Base-by-base conservation (phyloP, 2,797 vertebrate genomes). In the Onychomys torridus region DNA sequence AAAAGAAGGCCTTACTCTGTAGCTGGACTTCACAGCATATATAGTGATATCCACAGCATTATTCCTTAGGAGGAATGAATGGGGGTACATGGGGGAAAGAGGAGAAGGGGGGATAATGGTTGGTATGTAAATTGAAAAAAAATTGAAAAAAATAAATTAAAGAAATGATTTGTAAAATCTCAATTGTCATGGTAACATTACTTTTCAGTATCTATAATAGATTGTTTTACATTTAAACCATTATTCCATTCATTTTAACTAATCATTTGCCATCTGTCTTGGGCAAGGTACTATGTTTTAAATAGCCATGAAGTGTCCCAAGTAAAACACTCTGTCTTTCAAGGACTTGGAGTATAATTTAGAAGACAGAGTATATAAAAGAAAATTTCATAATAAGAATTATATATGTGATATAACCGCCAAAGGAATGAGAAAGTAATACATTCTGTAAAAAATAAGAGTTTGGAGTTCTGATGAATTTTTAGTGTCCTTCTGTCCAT, bases 401-500 rank as follows among this genome's bases (percentile, higher is more conserved):
- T 87, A 78, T 32, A 73, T 63, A 93, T 63, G 3, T 34, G 29
- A 94, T n/a, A n/a, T n/a, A n/a, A 89, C n/a, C 83, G 59, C 19
- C 67, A 83, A 86, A 37, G 23, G 2, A 73, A 37, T 59, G 8
- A 96, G 73, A 75, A 91, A 14, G 27, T 29, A 87, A 82, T 91
- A 79, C 79, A 93, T 86, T 92, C 16, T 86, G 13, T 23, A 91
- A 6, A 32, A 91, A 93, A 89, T 91, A 93, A 81, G 63, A 92
- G 32, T 59, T 63, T 25, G 52, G 4, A 65, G 10, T 71, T 14
- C 93, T 71, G n/a, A 71, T 86, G 29, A 90, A 85, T 90, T 65
- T 93, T 69, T 87, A 49, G 11, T 83, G 16, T 67, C 14, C 16
- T 21, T 83, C 75, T 91, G 27, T 12, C 96, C 96, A 93, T 77